These are phyloP conservation scores for Proteles cristata DNA, from an alignment of 2,113 vertebrate genomes.

Conservation along the genomic window DNA sequence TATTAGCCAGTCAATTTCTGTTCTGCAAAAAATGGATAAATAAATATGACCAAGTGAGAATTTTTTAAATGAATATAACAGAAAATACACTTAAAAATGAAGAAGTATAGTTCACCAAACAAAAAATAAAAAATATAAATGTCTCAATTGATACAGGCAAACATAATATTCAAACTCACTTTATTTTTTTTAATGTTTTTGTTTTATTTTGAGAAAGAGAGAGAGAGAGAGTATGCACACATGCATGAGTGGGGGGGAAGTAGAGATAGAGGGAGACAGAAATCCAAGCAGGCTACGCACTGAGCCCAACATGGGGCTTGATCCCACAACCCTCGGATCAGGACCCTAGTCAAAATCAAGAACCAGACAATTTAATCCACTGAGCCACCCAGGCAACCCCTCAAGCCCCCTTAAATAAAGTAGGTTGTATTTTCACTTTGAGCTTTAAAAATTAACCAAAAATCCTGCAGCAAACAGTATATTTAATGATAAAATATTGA, in stretches of 20 bases:
- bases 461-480: not conserved
- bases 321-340: too few relatives aligned
- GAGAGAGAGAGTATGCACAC: too few relatives aligned
- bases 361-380: too few relatives aligned
- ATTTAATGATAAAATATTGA: not conserved
- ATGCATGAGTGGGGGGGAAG: too few relatives aligned
- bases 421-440: not conserved
- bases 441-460: not conserved
- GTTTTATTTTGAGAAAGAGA: too few relatives aligned
- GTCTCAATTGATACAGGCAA: not conserved
- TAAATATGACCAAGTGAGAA: not conserved
- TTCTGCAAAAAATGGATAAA: not conserved
- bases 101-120: not conserved
- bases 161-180: not conserved
- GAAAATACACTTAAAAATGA: not conserved
- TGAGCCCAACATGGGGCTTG: too few relatives aligned
- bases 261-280: too few relatives aligned
- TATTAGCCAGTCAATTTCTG: not conserved
- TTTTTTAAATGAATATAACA: not conserved
- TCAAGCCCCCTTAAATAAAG: not conserved
- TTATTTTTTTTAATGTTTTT: too few relatives aligned
- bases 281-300: too few relatives aligned
- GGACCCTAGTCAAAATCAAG: too few relatives aligned
- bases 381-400: too few relatives aligned
- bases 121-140: not conserved